These are phyloP conservation scores for Morpho deidamia DNA, from an alignment of 2,888 invertebrate species.

Conservation along the genomic window DNA sequence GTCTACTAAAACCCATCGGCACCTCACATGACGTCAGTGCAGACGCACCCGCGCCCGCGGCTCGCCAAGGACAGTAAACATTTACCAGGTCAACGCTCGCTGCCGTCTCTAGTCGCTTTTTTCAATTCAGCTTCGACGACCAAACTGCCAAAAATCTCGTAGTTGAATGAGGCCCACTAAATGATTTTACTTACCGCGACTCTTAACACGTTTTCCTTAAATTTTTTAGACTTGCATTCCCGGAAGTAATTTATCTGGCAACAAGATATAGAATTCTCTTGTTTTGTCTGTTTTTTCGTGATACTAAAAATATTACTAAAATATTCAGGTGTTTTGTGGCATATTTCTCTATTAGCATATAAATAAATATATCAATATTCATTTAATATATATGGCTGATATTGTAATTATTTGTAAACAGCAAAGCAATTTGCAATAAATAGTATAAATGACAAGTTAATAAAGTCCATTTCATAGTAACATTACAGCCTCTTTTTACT, in stretches of 20 bases:
- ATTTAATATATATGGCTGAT: too few species aligned
- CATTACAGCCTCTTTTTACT: too few species aligned
- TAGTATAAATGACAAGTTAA: too few species aligned
- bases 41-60: slow-evolving; percentile 39
- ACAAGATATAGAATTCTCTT: neutral
- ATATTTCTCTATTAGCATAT: too few species aligned
- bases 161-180: slow-evolving; percentile 44
- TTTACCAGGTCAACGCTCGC: slow-evolving; percentile 72
- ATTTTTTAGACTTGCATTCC: slow-evolving; percentile 12
- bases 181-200: slow-evolving; percentile 19
- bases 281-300: neutral
- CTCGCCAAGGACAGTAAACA: slow-evolving; percentile 74
- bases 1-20: slow-evolving; percentile 65
- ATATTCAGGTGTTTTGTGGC: too few species aligned
- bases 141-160: slow-evolving; percentile 49
- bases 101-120: slow-evolving; percentile 58
- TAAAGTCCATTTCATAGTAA: too few species aligned
- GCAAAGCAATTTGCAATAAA: too few species aligned
- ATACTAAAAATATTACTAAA: neutral
- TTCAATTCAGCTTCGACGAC: slow-evolving; percentile 54
- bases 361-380: too few species aligned
- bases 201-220: slow-evolving; percentile 12
- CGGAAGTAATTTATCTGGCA: slow-evolving; percentile 11
- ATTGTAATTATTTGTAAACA: too few species aligned
- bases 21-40: slow-evolving; percentile 71